A percentile compares a stretch with the other conserved stretches of the same genome.
These are phyloP conservation scores for Sphecodes monilicornis DNA, from an alignment of 2,888 invertebrate genomes.

Conservation along the genomic window DNA sequence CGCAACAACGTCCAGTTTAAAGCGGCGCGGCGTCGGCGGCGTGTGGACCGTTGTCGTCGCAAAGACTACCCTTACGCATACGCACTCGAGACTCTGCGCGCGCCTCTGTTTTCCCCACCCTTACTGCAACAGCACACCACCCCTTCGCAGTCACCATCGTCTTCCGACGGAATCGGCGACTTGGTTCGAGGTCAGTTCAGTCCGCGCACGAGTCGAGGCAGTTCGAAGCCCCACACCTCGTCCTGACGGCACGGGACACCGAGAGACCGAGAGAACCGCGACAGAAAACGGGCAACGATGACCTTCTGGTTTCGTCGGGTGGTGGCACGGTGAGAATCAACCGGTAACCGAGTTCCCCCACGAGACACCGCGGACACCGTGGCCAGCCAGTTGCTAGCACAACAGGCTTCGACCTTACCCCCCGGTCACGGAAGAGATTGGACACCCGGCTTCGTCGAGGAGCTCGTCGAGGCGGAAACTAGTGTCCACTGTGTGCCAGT, in stretches of 20 bases:
- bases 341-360: constrained; percentile 49
- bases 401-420: not conserved
- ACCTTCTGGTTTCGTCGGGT: constrained; percentile 52
- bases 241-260: constrained; percentile 34
- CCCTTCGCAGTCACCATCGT: constrained; percentile 23
- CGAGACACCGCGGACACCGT: constrained; percentile 25
- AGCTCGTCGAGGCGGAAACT: constrained; percentile 22
- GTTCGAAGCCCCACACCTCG: constrained; percentile 60
- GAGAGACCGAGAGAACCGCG: constrained; percentile 6
- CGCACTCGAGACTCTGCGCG: constrained; percentile 55
- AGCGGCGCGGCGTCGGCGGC: constrained; percentile 1
- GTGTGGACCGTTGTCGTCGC: constrained; percentile 1
- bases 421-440: not conserved
- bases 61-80: constrained; percentile 54
- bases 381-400: not conserved
- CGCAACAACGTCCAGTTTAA: constrained; percentile 38
- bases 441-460: constrained; percentile 28
- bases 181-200: constrained; percentile 77
- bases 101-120: constrained; percentile 32
- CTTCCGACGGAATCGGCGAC: constrained; percentile 63
- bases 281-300: constrained; percentile 51
- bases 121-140: constrained; percentile 5
- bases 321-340: constrained; percentile 59
- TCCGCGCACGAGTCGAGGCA: constrained; percentile 79
- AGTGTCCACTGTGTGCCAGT: constrained; percentile 68